A percentile compares a stretch with the other conserved stretches of the same genome.
Conservation (phyloP, 1,140 invertebrate species). For the Hylaeus volcanicus region DNA sequence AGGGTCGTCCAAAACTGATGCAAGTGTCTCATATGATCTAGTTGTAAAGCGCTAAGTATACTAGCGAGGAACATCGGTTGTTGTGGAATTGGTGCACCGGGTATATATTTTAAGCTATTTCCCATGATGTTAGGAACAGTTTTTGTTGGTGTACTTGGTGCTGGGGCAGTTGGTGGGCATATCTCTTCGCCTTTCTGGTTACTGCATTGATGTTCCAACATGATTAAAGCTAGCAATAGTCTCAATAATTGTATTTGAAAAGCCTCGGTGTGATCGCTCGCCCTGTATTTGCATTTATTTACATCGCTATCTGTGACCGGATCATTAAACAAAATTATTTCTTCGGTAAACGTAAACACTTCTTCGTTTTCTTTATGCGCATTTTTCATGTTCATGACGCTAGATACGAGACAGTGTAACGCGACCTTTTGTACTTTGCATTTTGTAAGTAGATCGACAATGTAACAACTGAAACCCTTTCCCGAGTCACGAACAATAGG, state of each 20-base stretch:
- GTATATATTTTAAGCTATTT: conserved; percentile 83
- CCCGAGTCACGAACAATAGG: conserved; percentile 91
- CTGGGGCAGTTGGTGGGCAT: conserved; percentile 51
- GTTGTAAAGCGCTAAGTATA: conserved; percentile 88
- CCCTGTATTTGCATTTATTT: conserved; percentile 82
- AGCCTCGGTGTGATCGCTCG: conserved; percentile 87
- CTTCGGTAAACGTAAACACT: conserved; percentile 88
- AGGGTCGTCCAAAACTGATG: conserved; percentile 91
- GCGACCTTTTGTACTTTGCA: conserved; percentile 95
- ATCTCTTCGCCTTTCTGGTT: conserved; percentile 81
- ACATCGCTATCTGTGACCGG: conserved; percentile 79
- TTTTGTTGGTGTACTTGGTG: conserved; percentile 71
- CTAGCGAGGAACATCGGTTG: conserved; percentile 94
- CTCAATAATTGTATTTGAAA: conserved; percentile 89
- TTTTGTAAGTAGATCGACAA: conserved; percentile 89
- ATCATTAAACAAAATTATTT: conserved; percentile 92
- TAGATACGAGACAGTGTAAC: conserved; percentile 91
- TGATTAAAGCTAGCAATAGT: conserved; percentile 87
- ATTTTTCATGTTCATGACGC: conserved; percentile 85
- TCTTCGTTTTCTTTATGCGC: conserved; percentile 79
- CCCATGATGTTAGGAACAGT: conserved; percentile 73
- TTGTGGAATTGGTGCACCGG: conserved; percentile 86
- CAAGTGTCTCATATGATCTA: conserved; percentile 85
- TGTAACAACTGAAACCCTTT: conserved; percentile 90
- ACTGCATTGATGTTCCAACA: conserved; percentile 87